Percentiles rank a stretch among this genome's conserved stretches.
These are phyloP conservation scores for Vanessa atalanta DNA, from an alignment of 1,140 invertebrate species.

Conservation along the genomic window DNA sequence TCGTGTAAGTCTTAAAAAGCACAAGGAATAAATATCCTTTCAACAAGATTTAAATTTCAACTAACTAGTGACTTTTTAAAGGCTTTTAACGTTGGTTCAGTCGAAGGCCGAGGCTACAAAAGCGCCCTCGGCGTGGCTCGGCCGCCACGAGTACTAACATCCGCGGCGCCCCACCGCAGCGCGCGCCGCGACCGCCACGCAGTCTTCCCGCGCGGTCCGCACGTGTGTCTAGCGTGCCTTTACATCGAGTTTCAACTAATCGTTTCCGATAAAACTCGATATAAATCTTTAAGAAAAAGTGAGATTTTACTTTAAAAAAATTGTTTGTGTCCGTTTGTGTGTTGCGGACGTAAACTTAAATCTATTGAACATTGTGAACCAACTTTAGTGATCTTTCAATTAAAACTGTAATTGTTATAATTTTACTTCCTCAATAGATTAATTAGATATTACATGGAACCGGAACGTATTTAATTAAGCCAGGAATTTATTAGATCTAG, in stretches of 20 bases:
- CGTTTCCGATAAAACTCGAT: slow-evolving; percentile 48
- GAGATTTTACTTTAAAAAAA: slow-evolving; percentile 45
- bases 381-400: slow-evolving; percentile 62
- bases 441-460: slow-evolving; percentile 74
- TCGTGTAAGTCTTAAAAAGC: slow-evolving; percentile 8
- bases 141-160: slow-evolving; percentile 47
- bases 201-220: slow-evolving; percentile 78
- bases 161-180: slow-evolving; percentile 60
- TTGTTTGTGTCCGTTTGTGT: slow-evolving; percentile 54
- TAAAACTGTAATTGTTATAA: slow-evolving; percentile 71
- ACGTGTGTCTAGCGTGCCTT: slow-evolving; percentile 73
- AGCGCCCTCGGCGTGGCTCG: slow-evolving; percentile 61
- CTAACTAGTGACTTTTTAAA: slow-evolving; percentile 28
- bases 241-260: slow-evolving; percentile 52
- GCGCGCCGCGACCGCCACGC: slow-evolving; percentile 72
- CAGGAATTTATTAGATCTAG: slow-evolving; percentile 59
- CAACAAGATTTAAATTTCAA: slow-evolving; percentile 33
- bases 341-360: slow-evolving; percentile 38
- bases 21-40: slow-evolving; percentile 24
- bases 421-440: slow-evolving; percentile 69
- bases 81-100: slow-evolving; percentile 38
- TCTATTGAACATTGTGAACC: slow-evolving; percentile 49
- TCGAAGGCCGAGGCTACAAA: slow-evolving; percentile 35
- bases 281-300: slow-evolving; percentile 46
- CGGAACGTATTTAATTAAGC: slow-evolving; percentile 68